Percentiles rank a stretch among this genome's conserved stretches.
These are phyloP conservation scores for Octonoba sinensis DNA, from an alignment of 2,888 invertebrate species.

Conservation along the genomic window DNA sequence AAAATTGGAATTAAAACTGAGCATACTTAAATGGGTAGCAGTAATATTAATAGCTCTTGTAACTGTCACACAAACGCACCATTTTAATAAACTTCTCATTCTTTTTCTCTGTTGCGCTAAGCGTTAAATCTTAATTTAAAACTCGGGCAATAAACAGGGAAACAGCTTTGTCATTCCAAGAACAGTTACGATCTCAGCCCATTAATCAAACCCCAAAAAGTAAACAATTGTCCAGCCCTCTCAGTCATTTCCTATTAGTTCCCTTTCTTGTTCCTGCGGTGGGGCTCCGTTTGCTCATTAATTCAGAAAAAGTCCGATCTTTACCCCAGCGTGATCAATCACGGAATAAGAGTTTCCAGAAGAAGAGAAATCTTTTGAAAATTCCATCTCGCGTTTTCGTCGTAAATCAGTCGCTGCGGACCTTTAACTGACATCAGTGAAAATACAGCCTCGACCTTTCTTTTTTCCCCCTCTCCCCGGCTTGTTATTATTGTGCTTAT, in stretches of 20 bases:
- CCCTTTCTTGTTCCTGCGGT: slow-evolving; percentile 4
- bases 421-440: slow-evolving; percentile 4
- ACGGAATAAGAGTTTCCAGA: background rate
- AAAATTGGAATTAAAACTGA: no score
- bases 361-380: slow-evolving; percentile 4
- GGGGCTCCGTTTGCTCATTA: slow-evolving; percentile 8
- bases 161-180: slow-evolving; percentile 6
- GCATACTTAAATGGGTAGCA: no score
- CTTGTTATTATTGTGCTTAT: background rate
- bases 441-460: slow-evolving; percentile 1
- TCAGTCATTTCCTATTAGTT: slow-evolving; percentile 2
- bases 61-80: no score
- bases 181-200: background rate
- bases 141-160: no score
- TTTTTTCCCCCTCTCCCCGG: background rate
- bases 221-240: slow-evolving; percentile 5
- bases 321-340: slow-evolving; percentile 6
- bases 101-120: no score
- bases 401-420: slow-evolving; percentile 9
- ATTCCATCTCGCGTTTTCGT: background rate
- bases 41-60: no score
- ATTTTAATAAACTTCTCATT: no score
- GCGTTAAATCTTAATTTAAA: no score
- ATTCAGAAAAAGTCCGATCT: slow-evolving; percentile 16
- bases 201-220: slow-evolving; percentile 5